Base-by-base conservation (phyloP, 1,140 invertebrate genomes). In the Hypothenemus hampei region DNA sequence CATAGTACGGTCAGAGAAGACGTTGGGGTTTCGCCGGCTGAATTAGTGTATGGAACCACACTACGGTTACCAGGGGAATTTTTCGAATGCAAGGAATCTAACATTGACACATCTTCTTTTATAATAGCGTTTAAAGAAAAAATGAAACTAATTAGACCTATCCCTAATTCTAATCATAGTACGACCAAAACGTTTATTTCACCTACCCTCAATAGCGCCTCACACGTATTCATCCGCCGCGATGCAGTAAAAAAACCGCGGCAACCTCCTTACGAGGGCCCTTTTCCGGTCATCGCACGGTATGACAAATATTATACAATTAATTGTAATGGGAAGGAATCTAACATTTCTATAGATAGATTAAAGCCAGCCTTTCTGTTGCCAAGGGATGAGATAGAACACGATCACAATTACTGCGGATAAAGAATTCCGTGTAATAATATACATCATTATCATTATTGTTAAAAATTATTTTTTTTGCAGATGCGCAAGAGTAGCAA, bases 31-130 rank as follows among this genome's bases (percentile, higher is more conserved):
- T 62, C 62, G 11, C 59, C 66, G 23, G 66, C 67, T 1, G 65
- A 71, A 58, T 22, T 71, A 8, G 20, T 69, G 4, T 69, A 60
- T 31, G 65, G 65, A 6, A 59, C 57, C 19, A 47, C 64, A 8
- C 26, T 69, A 6, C 24, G 64, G n/a, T 41, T 71, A 1, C 64
- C 66, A 10, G 65, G 65, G 11, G 58, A 62, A 23, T 44, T 59
- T 13, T 41, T 19, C 19, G 15, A 41, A 37, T 15, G 10, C 16
- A 10, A 29, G 4, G 6, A 26, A 10, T 15, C 21, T 33, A 3
- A 37, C 15, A 29, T 3, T 11, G 10, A 29, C 31, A 4, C 11
- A 10, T 8, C 11, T n/a, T 11, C 22, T 13, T 45, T 53, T 23
- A 22, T 43, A 10, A 20, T 19, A 2, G 8, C 10, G 6, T 22